A percentile compares a stretch with the other conserved stretches of the same genome.
Evolutionary conservation across 2,888 invertebrate species (phyloP).

Genomic region (Dicyrtomina minuta): DNA sequence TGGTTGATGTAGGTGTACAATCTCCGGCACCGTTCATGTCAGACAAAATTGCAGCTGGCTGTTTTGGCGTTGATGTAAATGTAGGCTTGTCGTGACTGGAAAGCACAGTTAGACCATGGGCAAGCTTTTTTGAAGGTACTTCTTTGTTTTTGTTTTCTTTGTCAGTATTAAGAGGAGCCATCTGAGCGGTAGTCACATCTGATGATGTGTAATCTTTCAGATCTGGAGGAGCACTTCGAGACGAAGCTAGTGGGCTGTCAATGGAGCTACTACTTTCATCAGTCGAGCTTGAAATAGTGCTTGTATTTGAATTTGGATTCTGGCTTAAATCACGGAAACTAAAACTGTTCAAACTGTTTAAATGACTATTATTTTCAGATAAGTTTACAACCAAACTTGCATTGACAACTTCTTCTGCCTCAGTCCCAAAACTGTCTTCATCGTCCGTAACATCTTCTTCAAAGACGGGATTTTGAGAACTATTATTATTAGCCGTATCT

Average conservation of each 20-base stretch:
- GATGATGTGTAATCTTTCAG: conserved; percentile 11
- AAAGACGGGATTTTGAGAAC: background rate
- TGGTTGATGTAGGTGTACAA: background rate
- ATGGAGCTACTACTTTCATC: conserved; percentile 10
- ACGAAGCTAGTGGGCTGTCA: conserved; percentile 27
- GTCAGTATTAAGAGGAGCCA: too few species aligned
- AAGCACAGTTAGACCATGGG: background rate
- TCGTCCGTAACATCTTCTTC: background rate
- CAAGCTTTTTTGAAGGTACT: background rate
- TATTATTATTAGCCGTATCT: background rate
- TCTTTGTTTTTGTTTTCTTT: background rate
- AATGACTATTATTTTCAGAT: conserved; percentile 33
- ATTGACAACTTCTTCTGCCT: conserved; percentile 33
- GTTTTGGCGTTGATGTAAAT: conserved; percentile 24
- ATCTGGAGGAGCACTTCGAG: conserved; percentile 38
- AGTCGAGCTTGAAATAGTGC: conserved; percentile 3
- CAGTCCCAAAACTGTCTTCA: background rate
- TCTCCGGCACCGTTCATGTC: conserved; percentile 11
- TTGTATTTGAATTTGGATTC: conserved; percentile 9
- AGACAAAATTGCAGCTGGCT: background rate
- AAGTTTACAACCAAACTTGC: conserved; percentile 45
- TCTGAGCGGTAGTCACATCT: too few species aligned
- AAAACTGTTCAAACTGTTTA: conserved; percentile 22
- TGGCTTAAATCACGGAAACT: background rate
- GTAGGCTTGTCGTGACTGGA: conserved; percentile 3